Evolutionary conservation across 2,797 vertebrate genomes (phyloP), one percentile per base, ranked within the genome.

Genomic region (Cichlasoma orientale): DNA sequence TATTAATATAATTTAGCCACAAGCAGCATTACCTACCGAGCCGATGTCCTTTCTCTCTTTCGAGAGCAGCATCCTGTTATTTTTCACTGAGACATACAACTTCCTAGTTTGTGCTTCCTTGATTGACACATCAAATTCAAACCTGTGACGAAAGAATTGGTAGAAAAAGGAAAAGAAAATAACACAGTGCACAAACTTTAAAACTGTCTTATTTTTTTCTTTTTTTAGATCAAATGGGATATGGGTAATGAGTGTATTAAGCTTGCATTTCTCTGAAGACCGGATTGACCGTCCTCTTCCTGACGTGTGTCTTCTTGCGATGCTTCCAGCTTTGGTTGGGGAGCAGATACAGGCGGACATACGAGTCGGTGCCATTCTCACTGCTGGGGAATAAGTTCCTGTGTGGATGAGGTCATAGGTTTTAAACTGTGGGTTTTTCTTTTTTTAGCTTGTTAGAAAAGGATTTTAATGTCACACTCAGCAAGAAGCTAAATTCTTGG

Each of bases 301-400:
- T 98, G 41, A 98, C 96, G 0, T 96, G 94, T 0, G 98, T 99
- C 83, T 93, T 97, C 94, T 95, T 98, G 76, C 96, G 96, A 85
- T 96, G 95, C 69, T 92, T 86, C 97, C 97, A 98, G 33, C 94
- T 94, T 86, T 97, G 96, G 25, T 99, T 98, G 5, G 98, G 98
- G 78, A 99, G 95, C 61, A 99, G 90, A 94, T 99, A 99, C 75
- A 99, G 86, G 19, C 96, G 97, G 58, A 98, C 97, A 0, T 99
- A 99, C 0, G 97, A 96, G 89, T 98, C 97, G 0, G 97, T 96
- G 80, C 97, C 97, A 1, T 94, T 96, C 29, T 92, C 94, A 75
- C 90, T 95, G 92, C 94, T 95, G 38, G 95, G 94, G 5, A 96
- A 95, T 83, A 99, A 80, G 81, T 97, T 95, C 91, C 98, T 99